Conservation (phyloP, 2,888 invertebrate genomes). For the Saturnia japonica region DNA sequence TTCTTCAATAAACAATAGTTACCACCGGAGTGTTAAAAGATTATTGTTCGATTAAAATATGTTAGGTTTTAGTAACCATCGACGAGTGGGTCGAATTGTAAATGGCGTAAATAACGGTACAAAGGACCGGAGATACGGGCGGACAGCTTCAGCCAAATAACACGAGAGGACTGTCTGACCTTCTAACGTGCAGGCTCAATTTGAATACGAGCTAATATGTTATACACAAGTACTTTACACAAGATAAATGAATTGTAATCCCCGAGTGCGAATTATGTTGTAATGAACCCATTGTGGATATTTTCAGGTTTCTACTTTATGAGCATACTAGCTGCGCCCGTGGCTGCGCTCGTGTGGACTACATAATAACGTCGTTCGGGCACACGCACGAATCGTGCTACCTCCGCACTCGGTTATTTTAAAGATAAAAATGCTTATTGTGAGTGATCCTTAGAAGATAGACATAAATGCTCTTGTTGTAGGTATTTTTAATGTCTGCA, state of each 20-base stretch:
- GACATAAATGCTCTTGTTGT: no score
- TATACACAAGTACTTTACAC: neutral
- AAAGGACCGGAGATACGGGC: conserved; percentile 75
- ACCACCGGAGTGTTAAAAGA: conserved; percentile 39
- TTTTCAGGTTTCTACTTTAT: neutral
- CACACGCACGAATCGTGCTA: no score
- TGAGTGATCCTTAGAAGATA: no score
- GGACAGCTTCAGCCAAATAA: conserved; percentile 46
- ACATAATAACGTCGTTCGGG: no score
- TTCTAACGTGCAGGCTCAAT: conserved; percentile 49
- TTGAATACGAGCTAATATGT: conserved; percentile 26
- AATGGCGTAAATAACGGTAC: conserved; percentile 77
- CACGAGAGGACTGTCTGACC: conserved; percentile 56
- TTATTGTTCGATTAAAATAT: conserved; percentile 37
- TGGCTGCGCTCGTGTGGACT: no score
- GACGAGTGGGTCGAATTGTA: conserved; percentile 71
- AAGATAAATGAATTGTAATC: no score
- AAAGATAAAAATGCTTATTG: no score
- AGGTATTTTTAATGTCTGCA: no score
- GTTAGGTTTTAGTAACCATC: conserved; percentile 39
- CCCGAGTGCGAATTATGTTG: neutral
- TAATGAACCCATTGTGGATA: neutral
- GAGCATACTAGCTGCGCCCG: no score
- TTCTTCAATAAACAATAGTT: conserved; percentile 15
- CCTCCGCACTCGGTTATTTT: no score